Percentiles rank a stretch among this genome's conserved stretches.
These are phyloP conservation scores for Drosophila baimaii DNA, from an alignment of 1,140 invertebrate species.

Conservation along the genomic window DNA sequence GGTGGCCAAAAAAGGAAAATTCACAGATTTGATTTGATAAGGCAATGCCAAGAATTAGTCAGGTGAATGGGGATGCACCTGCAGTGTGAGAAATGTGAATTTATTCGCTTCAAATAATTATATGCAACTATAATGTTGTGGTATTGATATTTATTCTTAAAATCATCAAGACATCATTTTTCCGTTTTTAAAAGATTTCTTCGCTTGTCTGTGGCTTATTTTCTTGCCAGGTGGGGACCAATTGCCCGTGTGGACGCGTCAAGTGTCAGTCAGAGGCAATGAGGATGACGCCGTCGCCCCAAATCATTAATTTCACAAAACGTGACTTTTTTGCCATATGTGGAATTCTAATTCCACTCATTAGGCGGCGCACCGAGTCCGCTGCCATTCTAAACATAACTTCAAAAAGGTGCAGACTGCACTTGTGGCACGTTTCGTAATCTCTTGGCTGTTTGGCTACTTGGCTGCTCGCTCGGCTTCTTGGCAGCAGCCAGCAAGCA, in stretches of 20 bases:
- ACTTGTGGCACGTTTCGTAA: slow-evolving; percentile 81
- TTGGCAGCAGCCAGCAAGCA: slow-evolving; percentile 10
- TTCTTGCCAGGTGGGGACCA: slow-evolving; percentile 1
- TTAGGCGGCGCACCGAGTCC: slow-evolving; percentile 62
- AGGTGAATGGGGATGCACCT: background rate
- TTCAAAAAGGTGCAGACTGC: slow-evolving; percentile 81
- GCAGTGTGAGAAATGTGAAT: background rate
- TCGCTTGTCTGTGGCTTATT: background rate
- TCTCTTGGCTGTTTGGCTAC: slow-evolving; percentile 63
- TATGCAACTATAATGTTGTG: too few species aligned
- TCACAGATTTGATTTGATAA: background rate
- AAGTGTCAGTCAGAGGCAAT: slow-evolving; percentile 61
- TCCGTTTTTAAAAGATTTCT: background rate
- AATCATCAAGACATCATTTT: too few species aligned
- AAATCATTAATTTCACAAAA: slow-evolving; percentile 80
- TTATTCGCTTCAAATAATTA: too few species aligned
- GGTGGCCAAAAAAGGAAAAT: background rate
- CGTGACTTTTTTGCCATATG: slow-evolving; percentile 82
- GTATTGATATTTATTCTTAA: too few species aligned
- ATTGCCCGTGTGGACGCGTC: slow-evolving; percentile 25
- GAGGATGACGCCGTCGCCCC: slow-evolving; percentile 63
- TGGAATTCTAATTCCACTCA: slow-evolving; percentile 80
- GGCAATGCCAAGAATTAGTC: slow-evolving; percentile 8
- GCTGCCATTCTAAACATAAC: slow-evolving; percentile 77
- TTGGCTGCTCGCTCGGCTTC: slow-evolving; percentile 13